phyloP scores from a whole-genome alignment of 2,113 vertebrate genomes.

The Nicator chloris region DNA sequence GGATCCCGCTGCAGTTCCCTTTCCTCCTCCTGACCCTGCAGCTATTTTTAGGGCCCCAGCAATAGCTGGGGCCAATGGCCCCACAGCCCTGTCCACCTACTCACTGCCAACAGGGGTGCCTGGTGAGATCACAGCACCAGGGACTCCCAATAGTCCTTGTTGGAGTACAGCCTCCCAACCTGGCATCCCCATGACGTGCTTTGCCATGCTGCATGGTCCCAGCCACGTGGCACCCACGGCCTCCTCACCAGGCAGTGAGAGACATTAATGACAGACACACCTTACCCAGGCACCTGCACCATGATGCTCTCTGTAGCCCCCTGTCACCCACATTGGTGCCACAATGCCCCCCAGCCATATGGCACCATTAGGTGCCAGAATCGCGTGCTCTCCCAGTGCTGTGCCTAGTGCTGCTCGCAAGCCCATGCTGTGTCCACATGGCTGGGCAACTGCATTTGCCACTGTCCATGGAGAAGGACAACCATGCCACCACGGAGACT shows the following conservation, averaged over 20 bases:
- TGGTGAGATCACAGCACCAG: not conserved
- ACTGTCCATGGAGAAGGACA: rapidly evolving
- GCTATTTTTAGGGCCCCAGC: conserved; percentile 7
- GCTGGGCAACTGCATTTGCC: not conserved
- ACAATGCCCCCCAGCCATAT: not conserved
- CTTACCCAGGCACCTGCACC: not conserved
- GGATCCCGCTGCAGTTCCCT: not conserved
- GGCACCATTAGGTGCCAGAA: not conserved
- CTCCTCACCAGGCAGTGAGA: not conserved
- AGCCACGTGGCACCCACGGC: not conserved
- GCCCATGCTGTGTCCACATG: rapidly evolving
- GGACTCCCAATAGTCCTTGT: not conserved
- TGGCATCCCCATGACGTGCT: rapidly evolving
- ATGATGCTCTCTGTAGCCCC: not conserved
- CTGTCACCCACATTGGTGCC: not conserved
- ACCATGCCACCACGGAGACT: not conserved
- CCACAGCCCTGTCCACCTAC: not conserved
- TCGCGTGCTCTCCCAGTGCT: rapidly evolving
- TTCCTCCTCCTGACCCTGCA: conserved; percentile 8
- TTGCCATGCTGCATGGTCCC: not conserved
- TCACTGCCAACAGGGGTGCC: not conserved
- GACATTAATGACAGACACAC: not conserved
- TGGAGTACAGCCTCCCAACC: not conserved
- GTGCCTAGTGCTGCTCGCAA: rapidly evolving
- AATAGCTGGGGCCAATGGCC: not conserved